phyloP scores from a whole-genome alignment of 2,113 vertebrate genomes.

The Drymodes brunneopygia region DNA sequence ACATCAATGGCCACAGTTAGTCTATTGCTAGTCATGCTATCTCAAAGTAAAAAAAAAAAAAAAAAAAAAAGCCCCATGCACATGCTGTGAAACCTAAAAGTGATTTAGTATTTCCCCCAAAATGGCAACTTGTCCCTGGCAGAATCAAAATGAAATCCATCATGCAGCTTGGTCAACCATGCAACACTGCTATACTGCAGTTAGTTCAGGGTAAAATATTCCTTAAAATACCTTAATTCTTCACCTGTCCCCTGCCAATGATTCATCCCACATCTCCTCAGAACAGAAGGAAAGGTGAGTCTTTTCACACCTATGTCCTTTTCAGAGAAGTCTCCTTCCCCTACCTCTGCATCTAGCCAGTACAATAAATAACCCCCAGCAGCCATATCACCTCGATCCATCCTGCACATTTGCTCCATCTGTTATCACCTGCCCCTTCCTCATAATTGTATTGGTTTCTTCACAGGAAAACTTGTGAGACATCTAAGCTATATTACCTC shows the following conservation, averaged over 20 bases:
- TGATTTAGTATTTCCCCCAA: neutral
- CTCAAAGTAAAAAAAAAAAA: neutral
- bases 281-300: neutral
- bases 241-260: accelerated
- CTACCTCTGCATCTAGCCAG: neutral
- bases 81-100: neutral
- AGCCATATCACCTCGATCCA: neutral
- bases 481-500: neutral
- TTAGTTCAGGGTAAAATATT: neutral
- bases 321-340: neutral
- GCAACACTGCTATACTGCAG: neutral
- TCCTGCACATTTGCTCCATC: neutral
- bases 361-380: neutral
- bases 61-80: neutral
- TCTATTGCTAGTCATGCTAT: neutral
- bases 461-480: neutral
- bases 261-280: neutral
- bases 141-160: neutral
- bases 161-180: accelerated
- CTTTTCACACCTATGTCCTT: neutral
- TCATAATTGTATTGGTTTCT: neutral
- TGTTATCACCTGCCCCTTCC: neutral
- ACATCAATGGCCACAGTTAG: neutral
- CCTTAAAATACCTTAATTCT: neutral
- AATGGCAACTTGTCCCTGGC: neutral